These are phyloP conservation scores for Prionailurus viverrinus DNA, from an alignment of 2,113 vertebrate species.

Conservation along the genomic window DNA sequence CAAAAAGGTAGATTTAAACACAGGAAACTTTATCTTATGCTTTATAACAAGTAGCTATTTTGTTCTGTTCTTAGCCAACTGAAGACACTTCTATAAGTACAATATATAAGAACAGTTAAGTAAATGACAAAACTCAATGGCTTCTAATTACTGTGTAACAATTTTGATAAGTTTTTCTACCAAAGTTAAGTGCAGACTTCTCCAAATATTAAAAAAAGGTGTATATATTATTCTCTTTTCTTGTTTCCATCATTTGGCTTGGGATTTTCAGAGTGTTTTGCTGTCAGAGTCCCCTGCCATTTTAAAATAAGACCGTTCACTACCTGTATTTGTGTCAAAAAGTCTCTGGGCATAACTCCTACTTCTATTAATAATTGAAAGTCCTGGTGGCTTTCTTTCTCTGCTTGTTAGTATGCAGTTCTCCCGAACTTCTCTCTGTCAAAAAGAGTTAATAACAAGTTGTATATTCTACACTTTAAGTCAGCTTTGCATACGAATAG, in stretches of 20 bases:
- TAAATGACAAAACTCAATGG: not conserved
- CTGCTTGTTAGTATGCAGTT: constrained; percentile 35
- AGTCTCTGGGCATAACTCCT: not conserved
- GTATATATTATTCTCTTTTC: not conserved
- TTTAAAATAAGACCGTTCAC: constrained; percentile 43
- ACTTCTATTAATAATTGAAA: constrained; percentile 41
- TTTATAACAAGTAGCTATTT: not conserved
- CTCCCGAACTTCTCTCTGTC: constrained; percentile 32
- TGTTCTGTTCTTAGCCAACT: not conserved
- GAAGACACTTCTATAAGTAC: not conserved
- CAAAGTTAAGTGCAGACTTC: not conserved
- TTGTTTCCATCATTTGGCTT: constrained; percentile 22
- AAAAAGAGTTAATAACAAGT: constrained; percentile 58
- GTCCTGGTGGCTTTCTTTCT: not conserved
- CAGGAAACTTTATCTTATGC: not conserved
- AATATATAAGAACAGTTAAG: not conserved
- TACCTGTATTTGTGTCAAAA: not conserved
- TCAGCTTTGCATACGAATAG: constrained; percentile 8
- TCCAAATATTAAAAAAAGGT: not conserved
- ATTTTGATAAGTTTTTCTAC: constrained; percentile 23
- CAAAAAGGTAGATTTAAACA: not conserved
- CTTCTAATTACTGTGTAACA: constrained; percentile 27
- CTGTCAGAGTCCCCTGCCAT: not conserved
- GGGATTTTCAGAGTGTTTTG: not conserved
- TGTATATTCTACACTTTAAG: constrained; percentile 38